Evolutionary conservation across 2,113 vertebrate genomes (phyloP).

Genomic region (Chrysochloris asiatica): DNA sequence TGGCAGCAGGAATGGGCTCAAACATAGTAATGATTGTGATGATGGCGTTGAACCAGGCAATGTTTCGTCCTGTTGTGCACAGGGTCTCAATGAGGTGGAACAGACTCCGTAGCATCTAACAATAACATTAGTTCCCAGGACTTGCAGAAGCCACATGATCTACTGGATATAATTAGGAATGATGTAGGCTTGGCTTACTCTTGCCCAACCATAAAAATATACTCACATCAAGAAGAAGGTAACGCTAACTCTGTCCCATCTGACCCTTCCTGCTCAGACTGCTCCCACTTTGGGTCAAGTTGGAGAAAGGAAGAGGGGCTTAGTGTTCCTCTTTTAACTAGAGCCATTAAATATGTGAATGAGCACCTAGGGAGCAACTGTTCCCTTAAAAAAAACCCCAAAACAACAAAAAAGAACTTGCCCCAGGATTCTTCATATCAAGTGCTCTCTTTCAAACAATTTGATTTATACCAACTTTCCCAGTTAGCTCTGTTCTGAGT

Average conservation of each 20-base stretch:
- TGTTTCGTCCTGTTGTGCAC: background rate
- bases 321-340: background rate
- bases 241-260: conserved; percentile 22
- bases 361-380: background rate
- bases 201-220: conserved; percentile 49
- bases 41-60: background rate
- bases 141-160: background rate
- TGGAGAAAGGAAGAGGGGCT: background rate
- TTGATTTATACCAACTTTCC: background rate
- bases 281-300: background rate
- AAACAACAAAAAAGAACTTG: background rate
- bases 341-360: background rate
- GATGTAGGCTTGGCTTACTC: conserved; percentile 37
- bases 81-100: background rate
- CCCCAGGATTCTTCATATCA: background rate
- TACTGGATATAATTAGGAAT: conserved; percentile 53
- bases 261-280: conserved; percentile 1
- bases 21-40: background rate
- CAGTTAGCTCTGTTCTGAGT: background rate
- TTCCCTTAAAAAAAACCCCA: background rate
- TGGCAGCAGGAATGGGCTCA: too few relatives aligned
- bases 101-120: background rate
- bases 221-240: background rate
- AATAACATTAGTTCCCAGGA: background rate
- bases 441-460: background rate